Evolutionary conservation across 2,888 invertebrate species (phyloP), one percentile per base, ranked within the genome.

Genomic region (Xanthia icteritia): DNA sequence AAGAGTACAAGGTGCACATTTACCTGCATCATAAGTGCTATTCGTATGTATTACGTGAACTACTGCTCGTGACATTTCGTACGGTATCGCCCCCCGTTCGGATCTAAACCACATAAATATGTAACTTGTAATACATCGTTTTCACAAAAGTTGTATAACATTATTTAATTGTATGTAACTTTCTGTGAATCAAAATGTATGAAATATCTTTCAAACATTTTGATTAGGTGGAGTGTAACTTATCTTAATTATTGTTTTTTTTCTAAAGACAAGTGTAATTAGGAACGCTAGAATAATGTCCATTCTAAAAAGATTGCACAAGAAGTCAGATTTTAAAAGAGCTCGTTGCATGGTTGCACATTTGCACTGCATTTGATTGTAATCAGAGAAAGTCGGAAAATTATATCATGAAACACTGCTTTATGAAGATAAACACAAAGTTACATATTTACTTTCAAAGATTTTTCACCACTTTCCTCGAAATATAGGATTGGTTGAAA

Each of bases 251-350:
- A 60, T 2, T 63, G n/a, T 69, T 56, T 51, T 56, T 27, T 56
- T 64, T 56, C 17, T 68, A n/a, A 68, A 68, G 45, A 60, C 56
- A 79, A 8, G 13, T 82, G 58, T 64, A 81, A 81, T 85, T 75
- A 69, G 67, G 70, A 81, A 81, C 54, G 42, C 42, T 80, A 69
- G 36, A 69, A 81, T 70, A 45, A 63, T 66, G 61, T 80, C 72
- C 69, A 76, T 85, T 83, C 86, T 82, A 66, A 73, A 81, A 84
- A 64, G 15, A 82, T 79, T 79, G 58, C 65, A 45, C 65, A 76
- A 79, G 58, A 76, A 65, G 36, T 36, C 17, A 27, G 54, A 58
- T 75, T 75, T 82, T 63, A n/a, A 27, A 54, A 58, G 64, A 82
- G 65, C 27, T 58, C 42, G 51, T 60, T 82, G 58, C 82, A 75